Conservation (phyloP, 1,140 invertebrate genomes). For the Epicauta chinensis region DNA sequence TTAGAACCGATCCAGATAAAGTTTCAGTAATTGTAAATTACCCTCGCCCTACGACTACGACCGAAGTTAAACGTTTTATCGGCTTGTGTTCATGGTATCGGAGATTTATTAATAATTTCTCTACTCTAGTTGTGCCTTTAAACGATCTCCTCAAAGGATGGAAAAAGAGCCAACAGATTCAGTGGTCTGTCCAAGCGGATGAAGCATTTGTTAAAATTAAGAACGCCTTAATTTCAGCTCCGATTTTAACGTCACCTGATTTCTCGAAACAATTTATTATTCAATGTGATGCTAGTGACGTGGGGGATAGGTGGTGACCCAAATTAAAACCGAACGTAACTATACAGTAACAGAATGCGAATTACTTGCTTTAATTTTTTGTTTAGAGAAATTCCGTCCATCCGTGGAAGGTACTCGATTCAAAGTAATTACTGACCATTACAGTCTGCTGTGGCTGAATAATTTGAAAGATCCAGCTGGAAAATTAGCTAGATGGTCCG, state of each 20-base stretch:
- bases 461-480: conserved; percentile 39
- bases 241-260: conserved; percentile 23
- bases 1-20: conserved; percentile 31
- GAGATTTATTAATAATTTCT: conserved; percentile 2
- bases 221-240: not conserved
- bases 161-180: conserved; percentile 20
- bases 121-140: not conserved
- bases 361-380: not conserved
- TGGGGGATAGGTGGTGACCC: not conserved
- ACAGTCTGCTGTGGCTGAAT: conserved; percentile 42
- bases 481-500: conserved; percentile 41
- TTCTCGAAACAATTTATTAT: conserved; percentile 30
- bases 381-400: conserved; percentile 29
- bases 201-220: not conserved
- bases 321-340: conserved; percentile 13
- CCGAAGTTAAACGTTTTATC: conserved; percentile 22
- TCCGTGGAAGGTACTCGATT: conserved; percentile 43
- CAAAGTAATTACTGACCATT: conserved; percentile 44
- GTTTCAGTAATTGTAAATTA: conserved; percentile 27
- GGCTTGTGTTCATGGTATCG: conserved; percentile 30
- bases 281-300: not conserved
- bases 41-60: conserved; percentile 20
- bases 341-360: not conserved
- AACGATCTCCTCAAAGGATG: conserved; percentile 20
- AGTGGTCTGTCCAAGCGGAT: conserved; percentile 8